Base-by-base conservation (phyloP, 1,140 invertebrate species). In the Drosophila subpulchrella region DNA sequence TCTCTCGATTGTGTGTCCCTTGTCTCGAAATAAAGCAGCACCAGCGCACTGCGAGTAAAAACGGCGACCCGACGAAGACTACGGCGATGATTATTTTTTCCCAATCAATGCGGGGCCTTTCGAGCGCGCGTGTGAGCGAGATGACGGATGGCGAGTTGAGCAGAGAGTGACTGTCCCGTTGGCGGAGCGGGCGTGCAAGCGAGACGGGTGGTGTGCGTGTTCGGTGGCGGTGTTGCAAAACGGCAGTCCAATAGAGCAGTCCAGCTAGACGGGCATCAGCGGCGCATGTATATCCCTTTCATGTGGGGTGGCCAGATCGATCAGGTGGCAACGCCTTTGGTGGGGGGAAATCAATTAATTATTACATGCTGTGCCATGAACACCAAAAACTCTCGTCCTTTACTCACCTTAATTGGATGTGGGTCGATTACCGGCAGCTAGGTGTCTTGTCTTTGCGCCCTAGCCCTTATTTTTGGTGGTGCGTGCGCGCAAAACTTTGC, bases 31-130 rank as follows among this genome's bases (percentile, higher is more conserved):
- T 86, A 77, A 79, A 65, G 83, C 83, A 86, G 83, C 83, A 71
- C 68, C 66, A 71, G 68, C 65, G 65, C 68, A 89, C 81, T 81
- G 81, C 81, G 81, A 85, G 81, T 81, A 77, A 51, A 75, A 85
- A 81, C 83, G 82, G 83, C 83, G 83, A 82, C 83, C 83, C 83
- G 83, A 86, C 83, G 83, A 75, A 84, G 84, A 85, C 81, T 86
- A 86, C 81, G 83, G 78, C 61, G 61, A 73, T 60, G 76, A 81
- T 74, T 81, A 78, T 76, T 83, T 76, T 77, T 75, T 63, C 58
- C 48, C 54, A 75, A 75, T 74, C 72, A 75, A 75, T 75, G 71
- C 73, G 41, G 36, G 67, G 32, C 44, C 66, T 57, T 7, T 36
- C 3, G 38, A 34, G 8, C n/a, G 60, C 38, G 54, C 15, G 57